These are phyloP conservation scores for Dryoscopus gambensis DNA, from an alignment of 2,113 vertebrate species.

Conservation along the genomic window DNA sequence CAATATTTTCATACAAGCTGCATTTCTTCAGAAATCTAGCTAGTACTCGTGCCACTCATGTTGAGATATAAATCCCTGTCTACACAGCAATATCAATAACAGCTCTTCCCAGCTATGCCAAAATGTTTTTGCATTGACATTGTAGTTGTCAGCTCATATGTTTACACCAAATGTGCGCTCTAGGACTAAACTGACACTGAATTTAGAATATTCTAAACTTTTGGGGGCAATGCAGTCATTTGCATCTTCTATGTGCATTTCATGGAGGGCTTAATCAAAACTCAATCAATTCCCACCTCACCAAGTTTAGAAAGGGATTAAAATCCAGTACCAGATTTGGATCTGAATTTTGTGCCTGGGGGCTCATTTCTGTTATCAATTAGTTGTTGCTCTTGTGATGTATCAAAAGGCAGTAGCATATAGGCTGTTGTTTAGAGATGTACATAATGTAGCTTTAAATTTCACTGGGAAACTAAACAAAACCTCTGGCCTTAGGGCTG, in stretches of 20 bases:
- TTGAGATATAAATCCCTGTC: background rate
- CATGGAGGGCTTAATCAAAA: slow-evolving; percentile 24
- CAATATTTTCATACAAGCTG: background rate
- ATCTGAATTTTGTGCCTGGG: slow-evolving; percentile 14
- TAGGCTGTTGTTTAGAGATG: slow-evolving; percentile 64
- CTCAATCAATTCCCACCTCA: slow-evolving; percentile 8
- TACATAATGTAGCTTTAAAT: slow-evolving; percentile 74
- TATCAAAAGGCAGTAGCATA: slow-evolving; percentile 59
- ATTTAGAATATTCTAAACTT: slow-evolving; percentile 2
- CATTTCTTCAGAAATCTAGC: background rate
- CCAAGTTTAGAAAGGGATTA: slow-evolving; percentile 28
- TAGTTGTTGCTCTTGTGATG: slow-evolving; percentile 33
- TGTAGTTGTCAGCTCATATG: background rate
- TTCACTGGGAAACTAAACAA: slow-evolving; percentile 86
- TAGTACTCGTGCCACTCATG: background rate
- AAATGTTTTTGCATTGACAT: background rate
- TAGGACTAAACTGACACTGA: background rate
- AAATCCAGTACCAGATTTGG: slow-evolving; percentile 37
- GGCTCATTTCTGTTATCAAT: slow-evolving; percentile 59
- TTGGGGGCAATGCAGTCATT: background rate
- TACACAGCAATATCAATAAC: background rate
- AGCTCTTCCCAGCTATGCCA: background rate
- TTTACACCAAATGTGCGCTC: background rate
- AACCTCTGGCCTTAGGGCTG: slow-evolving; percentile 87
- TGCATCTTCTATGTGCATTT: background rate